phyloP scores from a whole-genome alignment of 2,113 vertebrate genomes.

The Pristiophorus japonicus region DNA sequence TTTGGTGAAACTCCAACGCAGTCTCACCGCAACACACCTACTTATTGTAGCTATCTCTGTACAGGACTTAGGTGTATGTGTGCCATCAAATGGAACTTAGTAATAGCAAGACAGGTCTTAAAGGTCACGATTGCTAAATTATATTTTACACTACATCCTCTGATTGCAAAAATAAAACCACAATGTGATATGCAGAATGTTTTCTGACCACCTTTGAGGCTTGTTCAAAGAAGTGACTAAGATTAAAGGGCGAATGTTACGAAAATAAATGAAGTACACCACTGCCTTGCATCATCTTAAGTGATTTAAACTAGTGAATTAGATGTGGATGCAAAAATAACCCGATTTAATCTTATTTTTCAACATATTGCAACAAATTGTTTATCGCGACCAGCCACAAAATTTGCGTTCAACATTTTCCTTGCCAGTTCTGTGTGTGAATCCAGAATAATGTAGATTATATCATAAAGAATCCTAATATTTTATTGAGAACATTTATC shows the following conservation, averaged over 20 bases:
- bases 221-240: neutral
- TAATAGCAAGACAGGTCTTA: neutral
- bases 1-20: neutral
- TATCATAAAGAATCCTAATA: too few relatives aligned
- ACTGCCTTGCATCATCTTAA: neutral
- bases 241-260: neutral
- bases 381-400: neutral
- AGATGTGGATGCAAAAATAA: neutral
- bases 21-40: neutral
- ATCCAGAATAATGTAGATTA: too few relatives aligned
- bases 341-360: neutral
- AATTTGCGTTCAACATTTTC: too few relatives aligned
- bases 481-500: neutral
- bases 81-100: neutral
- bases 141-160: neutral
- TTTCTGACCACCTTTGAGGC: neutral
- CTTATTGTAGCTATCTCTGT: neutral
- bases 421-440: too few relatives aligned
- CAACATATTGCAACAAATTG: neutral
- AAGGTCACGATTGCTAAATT: constrained; percentile 1
- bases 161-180: neutral
- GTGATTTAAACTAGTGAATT: neutral
- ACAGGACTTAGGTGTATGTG: neutral
- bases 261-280: neutral
- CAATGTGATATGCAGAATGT: neutral